Evolutionary conservation across 1,140 invertebrate species (phyloP), one percentile per base, ranked within the genome.

Genomic region (Telenomus remus): DNA sequence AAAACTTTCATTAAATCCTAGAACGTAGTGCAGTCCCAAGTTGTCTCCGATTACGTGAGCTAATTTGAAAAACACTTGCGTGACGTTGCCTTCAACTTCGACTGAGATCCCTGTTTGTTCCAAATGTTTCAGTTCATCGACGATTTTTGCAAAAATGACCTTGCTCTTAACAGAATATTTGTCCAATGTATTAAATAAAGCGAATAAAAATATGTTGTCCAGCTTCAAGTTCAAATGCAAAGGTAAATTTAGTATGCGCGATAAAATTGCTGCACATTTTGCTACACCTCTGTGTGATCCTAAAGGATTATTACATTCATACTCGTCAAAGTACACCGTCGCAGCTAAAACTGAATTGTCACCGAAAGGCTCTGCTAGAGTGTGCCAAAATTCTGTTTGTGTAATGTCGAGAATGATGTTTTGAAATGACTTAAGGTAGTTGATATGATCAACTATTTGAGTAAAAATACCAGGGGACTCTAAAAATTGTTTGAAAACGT

Each of bases 241-340:
- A 39, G 81, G 82, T 7, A 85, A 60, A 65, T 63, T 80, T 6
- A 80, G 64, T 8, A 85, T 55, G 60, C 75, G 50, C 81, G 13
- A 75, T 84, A n/a, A 81, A 10, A 80, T 53, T 8, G 75, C 80
- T 15, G 79, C 81, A 50, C 83, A 71, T 64, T 82, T 82, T 33
- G 79, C 16, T 9, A 78, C 54, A 0, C 76, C 76, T 56, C 75
- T 65, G 63, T 82, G 79, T 19, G 68, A 64, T 0, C 82, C 82
- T 15, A 86, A 61, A 16, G 80, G 75, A 68, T 86, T 86, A 47
- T 76, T 76, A 1, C 37, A 35, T 27, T 77, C 69, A 27, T 72
- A 77, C 9, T 77, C 75, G 14, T 77, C 79, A 63, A 64, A 80
- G 53, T 78, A 84, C 14, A 78, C 50, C 57, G 73, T 80, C 35